These are phyloP conservation scores for Tromatobia lineatoria DNA, from an alignment of 2,888 invertebrate genomes.

Conservation along the genomic window DNA sequence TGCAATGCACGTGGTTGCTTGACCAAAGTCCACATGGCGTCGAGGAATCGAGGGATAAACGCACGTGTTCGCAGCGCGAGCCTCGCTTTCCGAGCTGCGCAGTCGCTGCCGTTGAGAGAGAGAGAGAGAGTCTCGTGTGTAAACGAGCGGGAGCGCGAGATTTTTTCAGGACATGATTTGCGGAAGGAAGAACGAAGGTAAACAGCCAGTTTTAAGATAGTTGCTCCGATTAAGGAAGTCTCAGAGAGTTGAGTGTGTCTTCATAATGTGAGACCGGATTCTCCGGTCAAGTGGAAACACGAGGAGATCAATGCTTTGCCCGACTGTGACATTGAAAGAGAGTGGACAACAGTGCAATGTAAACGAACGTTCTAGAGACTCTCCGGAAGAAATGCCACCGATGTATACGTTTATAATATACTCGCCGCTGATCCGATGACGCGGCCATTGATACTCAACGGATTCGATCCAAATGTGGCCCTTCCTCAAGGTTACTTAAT, in stretches of 20 bases:
- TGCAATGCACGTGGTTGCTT: not conserved
- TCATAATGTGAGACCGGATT: not conserved
- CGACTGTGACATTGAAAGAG: slow-evolving; percentile 11
- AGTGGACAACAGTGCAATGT: not conserved
- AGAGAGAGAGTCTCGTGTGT: slow-evolving; percentile 4
- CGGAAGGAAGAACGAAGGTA: slow-evolving; percentile 50
- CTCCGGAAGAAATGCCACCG: not conserved
- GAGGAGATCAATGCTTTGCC: not conserved
- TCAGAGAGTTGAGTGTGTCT: slow-evolving; percentile 1
- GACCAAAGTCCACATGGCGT: not conserved
- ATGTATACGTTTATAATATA: no score
- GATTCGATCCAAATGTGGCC: no score
- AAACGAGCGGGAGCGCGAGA: not conserved
- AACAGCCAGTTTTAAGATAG: slow-evolving; percentile 33
- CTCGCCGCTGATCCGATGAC: no score
- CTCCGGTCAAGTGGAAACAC: not conserved
- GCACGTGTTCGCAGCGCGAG: not conserved
- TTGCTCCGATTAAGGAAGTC: slow-evolving; percentile 39
- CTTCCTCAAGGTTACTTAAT: no score
- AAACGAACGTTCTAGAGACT: not conserved
- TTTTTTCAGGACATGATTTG: not conserved
- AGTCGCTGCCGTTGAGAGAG: no score
- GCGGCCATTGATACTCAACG: no score
- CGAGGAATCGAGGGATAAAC: not conserved
- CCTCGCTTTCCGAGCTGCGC: not conserved